Evolutionary conservation across 92 coral and sea anemone species (phyloP), one percentile per base, ranked within the genome.

Genomic region (Meandrina meandrites): DNA sequence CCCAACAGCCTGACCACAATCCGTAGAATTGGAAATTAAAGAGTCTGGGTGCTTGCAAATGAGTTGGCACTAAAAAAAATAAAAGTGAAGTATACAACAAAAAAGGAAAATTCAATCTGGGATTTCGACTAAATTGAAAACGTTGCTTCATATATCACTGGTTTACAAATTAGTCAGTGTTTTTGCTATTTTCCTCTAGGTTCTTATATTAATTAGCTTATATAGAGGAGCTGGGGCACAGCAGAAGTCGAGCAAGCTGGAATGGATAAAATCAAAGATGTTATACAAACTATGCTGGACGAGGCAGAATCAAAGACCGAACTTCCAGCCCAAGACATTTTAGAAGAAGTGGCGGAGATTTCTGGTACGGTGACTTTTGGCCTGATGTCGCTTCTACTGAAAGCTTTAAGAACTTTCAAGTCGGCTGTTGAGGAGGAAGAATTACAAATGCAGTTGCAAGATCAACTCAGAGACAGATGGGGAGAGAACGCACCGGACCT

Each of bases 401-500:
- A 58, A 36, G 82, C 53, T 57, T 4, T 79, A 32, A 57, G 64
- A 32, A 22, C 71, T 34, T 79, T 79, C 30, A 79, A 28, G 45
- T 24, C n/a, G 37, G 85, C 75, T 15, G 27, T 81, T 4, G 10
- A 67, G 19, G 85, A 81, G 12, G 85, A 81, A 67, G 37, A 81
- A 7, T 30, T 81, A 32, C 42, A 81, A 47, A 81, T 67, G 85
- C 85, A 81, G 50, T 81, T 51, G 60, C 85, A 81, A 81, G 85
- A 81, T 66, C 76, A 67, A 19, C 35, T 81, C 15, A 40, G 76
- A 17, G 85, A 81, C 58, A 81, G 30, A 67, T 81, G 85, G 85
- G 85, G 85, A 15, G 45, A 19, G 16, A 81, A 67, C 37, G 76
- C 75, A 47, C 85, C 85, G 0, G 85, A 81, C 40, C 76, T 81